Conservation (phyloP, 2,113 vertebrate genomes). For the rabbit (Oryctolagus cuniculus) region DNA sequence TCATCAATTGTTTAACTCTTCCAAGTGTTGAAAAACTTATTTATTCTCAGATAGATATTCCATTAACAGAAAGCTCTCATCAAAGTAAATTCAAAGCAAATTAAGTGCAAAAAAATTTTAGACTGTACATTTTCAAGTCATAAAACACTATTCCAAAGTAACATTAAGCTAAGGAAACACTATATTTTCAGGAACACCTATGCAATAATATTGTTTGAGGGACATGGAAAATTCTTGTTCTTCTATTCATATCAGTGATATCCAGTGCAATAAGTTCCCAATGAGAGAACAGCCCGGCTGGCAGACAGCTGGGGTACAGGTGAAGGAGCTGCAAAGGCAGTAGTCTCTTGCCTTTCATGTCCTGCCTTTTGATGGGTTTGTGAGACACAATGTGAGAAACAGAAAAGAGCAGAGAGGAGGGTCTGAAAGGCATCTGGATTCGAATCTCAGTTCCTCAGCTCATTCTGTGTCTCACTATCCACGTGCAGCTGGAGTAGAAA, state of each 20-base stretch:
- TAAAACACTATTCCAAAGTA: slow-evolving; percentile 30
- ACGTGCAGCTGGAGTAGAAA: background rate
- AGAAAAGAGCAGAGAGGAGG: background rate
- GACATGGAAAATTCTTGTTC: slow-evolving; percentile 39
- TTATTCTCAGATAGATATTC: slow-evolving; percentile 39
- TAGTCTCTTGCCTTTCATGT: background rate
- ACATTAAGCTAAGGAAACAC: slow-evolving; percentile 54
- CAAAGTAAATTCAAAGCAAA: slow-evolving; percentile 56
- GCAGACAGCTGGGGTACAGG: background rate
- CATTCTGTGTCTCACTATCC: background rate
- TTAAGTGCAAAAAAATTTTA: slow-evolving; percentile 56
- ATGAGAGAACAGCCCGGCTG: background rate
- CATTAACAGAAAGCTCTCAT: slow-evolving; percentile 34
- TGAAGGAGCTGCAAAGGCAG: background rate
- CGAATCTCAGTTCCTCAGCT: background rate
- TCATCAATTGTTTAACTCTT: background rate
- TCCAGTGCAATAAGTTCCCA: slow-evolving; percentile 26
- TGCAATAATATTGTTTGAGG: background rate
- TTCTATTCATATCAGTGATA: background rate
- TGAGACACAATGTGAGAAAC: background rate
- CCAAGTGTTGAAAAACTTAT: background rate
- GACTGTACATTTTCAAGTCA: background rate
- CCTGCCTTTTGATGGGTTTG: background rate
- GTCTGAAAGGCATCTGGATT: background rate
- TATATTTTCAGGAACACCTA: slow-evolving; percentile 23